Evolutionary conservation across 2,113 vertebrate genomes (phyloP), one percentile per base, ranked within the genome.

Genomic region (Grammomys surdaster): DNA sequence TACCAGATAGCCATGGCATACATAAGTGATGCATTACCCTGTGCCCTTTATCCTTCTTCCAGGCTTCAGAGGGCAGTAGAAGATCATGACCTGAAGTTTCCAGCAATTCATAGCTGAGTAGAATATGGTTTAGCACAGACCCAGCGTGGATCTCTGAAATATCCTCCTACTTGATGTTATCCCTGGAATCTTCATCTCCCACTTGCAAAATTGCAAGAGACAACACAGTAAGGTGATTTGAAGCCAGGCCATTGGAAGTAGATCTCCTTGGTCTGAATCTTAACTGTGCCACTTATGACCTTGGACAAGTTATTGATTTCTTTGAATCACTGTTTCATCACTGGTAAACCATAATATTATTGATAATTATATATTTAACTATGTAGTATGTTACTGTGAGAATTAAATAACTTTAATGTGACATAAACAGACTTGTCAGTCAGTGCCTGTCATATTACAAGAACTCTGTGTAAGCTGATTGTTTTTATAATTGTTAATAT

Each of bases 271-370:
- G 13, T 75, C 46, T 43, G 69, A 93, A 40, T 70, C 86, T 78
- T 85, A 72, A 1, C 58, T 92, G 65, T 92, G 81, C 48, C 28
- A 60, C 56, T 81, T 93, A 56, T 9, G n/a, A 96, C 72, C 22
- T 85, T 77, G 54, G 72, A 12, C 26, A 60, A 86, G 3, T 72
- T 82, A 46, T 13, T 82, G 51, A 75, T 88, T n/a, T 92, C 43
- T 80, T 65, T 93, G 91, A 87, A 63, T 4, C 51, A 81, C 56
- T 60, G 16, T 48, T 90, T 91, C n/a, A 48, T 89, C 72, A 65
- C 67, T 40, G 91, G 87, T 63, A 82, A 63, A 94, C 93, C n/a
- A 70, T 51, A 67, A 89, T 80, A 72, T 28, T 26, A 70, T 31
- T 56, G 24, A 9, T 70, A 70, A 88, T 88, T 58, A 58, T 43